A percentile compares a stretch with the other conserved stretches of the same genome.
These are phyloP conservation scores for Drosophila anomalata DNA, from an alignment of 2,888 invertebrate species.

Conservation along the genomic window DNA sequence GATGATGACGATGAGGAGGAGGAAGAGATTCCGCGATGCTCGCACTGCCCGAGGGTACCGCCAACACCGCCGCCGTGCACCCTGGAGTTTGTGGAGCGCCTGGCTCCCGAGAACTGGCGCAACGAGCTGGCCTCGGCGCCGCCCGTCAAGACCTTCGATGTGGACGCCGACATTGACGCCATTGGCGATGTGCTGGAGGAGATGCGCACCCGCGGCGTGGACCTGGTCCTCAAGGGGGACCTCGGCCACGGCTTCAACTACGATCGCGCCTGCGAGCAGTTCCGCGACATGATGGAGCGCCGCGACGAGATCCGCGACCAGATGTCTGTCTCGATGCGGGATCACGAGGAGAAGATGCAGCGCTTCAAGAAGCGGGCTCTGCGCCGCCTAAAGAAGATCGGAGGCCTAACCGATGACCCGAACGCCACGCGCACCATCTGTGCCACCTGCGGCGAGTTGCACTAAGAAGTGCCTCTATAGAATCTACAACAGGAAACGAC, in stretches of 20 bases:
- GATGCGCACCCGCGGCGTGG: not conserved
- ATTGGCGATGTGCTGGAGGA: not conserved
- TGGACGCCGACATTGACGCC: not conserved
- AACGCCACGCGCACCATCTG: not conserved
- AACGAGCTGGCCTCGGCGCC: not conserved
- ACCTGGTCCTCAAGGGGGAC: not conserved
- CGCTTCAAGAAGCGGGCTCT: not conserved
- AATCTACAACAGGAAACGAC: not conserved
- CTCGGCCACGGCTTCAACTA: not conserved
- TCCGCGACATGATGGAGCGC: constrained; percentile 6
- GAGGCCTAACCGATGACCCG: not conserved
- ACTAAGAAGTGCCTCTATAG: not conserved
- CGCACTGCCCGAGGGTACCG: not conserved
- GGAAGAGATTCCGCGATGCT: not conserved
- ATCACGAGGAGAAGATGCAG: not conserved
- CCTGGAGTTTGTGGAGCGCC: not conserved
- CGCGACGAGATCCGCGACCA: constrained; percentile 16
- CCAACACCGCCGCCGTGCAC: not conserved
- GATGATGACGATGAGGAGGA: not conserved
- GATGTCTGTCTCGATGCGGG: not conserved
- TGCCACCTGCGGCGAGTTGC: not conserved
- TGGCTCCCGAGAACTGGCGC: not conserved
- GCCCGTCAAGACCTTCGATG: not conserved
- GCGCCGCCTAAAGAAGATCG: not conserved
- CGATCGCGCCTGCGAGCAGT: constrained; percentile 14